Base-by-base conservation (phyloP, 2,888 invertebrate genomes). In the Brachycybe producta region DNA sequence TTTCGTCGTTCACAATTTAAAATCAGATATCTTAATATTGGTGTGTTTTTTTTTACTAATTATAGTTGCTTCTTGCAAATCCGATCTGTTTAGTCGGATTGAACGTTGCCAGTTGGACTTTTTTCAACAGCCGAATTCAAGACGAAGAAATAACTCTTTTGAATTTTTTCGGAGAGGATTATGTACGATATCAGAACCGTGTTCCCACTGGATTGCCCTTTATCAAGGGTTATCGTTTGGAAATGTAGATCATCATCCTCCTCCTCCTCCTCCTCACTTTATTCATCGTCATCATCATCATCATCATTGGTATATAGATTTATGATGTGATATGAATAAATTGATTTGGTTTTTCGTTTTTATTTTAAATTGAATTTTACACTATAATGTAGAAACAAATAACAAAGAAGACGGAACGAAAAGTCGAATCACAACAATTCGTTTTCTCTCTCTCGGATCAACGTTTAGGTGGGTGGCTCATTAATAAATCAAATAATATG, bases 161-260 rank as follows among this genome's bases (percentile, higher is more conserved):
- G 5, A 79, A 82, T 57, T 98, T 98, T 72, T 98, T 97, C 67
- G 91, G 90, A 0, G 77, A 79, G 54, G 77, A 84, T 49, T 98
- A 98, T 66, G 67, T 78, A 36, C 74, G 80, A 53, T 98, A 98
- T 68, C 90, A 94, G 67, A 73, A 78, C 55, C 70, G 69, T 58
- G 92, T 94, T 3, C 62, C 62, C 17, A 85, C 87, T 2, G 92
- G 94, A 1, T 71, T 95, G 57, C 94, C 94, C 0, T 84, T 86
- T 62, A 87, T 95, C 52, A 67, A 73, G 55, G 95, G 94, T 0
- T 85, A 79, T 64, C 69, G 66, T 62, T 61, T 73, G 44, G 69
- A 51, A 23, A 13, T 48, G 4, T 38, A 48, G 26, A n/a, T n/a
- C n/a, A n/a, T n/a, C n/a, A n/a, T n/a, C n/a, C n/a, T n/a, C n/a